phyloP scores from a whole-genome alignment of 1,140 invertebrate species.

The Drosophila elegans region DNA sequence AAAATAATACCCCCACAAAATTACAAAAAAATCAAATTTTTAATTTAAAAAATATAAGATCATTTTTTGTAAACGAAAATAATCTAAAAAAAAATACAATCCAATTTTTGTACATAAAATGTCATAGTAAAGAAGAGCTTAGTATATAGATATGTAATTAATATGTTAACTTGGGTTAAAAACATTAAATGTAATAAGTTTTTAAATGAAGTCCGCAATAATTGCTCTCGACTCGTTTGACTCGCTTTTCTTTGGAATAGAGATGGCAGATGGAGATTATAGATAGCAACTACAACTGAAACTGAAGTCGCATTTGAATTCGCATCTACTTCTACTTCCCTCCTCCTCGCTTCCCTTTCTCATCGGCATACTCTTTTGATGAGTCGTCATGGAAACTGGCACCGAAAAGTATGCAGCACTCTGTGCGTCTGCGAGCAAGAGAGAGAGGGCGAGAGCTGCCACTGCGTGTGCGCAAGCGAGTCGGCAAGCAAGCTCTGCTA shows the following conservation, averaged over 20 bases:
- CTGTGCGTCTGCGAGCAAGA: not conserved
- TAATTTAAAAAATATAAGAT: too few relatives aligned
- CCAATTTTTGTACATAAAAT: too few relatives aligned
- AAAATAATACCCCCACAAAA: not conserved
- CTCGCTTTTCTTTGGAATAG: not conserved
- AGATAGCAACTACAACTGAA: not conserved
- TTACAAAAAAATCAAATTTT: too few relatives aligned
- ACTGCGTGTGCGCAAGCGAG: conserved; percentile 38
- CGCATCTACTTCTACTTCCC: not conserved
- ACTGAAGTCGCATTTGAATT: not conserved
- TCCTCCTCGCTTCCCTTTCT: not conserved
- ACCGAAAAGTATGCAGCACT: conserved; percentile 65
- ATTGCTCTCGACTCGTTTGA: too few relatives aligned
- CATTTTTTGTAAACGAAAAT: too few relatives aligned
- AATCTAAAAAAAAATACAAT: too few relatives aligned
- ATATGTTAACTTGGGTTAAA: too few relatives aligned
- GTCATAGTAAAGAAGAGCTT: too few relatives aligned
- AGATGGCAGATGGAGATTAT: not conserved
- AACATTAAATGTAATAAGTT: too few relatives aligned
- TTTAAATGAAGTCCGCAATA: too few relatives aligned
- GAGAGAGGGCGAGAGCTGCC: not conserved
- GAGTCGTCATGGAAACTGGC: conserved; percentile 7
- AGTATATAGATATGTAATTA: too few relatives aligned
- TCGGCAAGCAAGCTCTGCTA: conserved; percentile 36
- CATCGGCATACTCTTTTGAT: not conserved